Evolutionary conservation across 1,140 invertebrate species (phyloP).

Genomic region (Aphelenchoides fujianensis): DNA sequence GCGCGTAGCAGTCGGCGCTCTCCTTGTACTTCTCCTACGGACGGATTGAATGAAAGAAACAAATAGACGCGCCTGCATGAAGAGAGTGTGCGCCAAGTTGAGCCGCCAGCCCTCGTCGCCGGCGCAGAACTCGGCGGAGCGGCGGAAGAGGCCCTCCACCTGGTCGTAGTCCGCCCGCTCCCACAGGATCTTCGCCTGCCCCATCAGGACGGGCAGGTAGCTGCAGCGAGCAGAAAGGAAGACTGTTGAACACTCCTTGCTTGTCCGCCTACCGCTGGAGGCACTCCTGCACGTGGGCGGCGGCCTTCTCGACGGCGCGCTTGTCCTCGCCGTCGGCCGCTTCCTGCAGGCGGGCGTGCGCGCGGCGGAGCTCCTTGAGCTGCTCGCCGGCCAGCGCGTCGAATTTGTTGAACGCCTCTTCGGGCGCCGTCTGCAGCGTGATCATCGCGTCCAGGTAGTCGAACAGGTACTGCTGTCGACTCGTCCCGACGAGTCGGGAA

Average conservation of each 20-base stretch:
- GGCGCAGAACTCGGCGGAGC: conserved; percentile 95
- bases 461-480: conserved; percentile 70
- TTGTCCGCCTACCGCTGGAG: conserved; percentile 35
- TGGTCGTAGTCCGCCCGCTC: conserved; percentile 90
- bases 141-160: conserved; percentile 73
- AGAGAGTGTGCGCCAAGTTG: conserved; percentile 95
- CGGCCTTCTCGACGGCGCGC: conserved; percentile 37
- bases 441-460: conserved; percentile 83
- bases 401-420: conserved; percentile 93
- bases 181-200: conserved; percentile 98
- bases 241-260: background rate
- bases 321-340: conserved; percentile 33
- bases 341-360: conserved; percentile 79
- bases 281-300: conserved; percentile 36
- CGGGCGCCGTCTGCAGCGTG: conserved; percentile 91
- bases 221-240: conserved; percentile 63
- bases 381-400: conserved; percentile 88
- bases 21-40: conserved; percentile 86
- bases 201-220: conserved; percentile 91
- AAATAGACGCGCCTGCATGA: conserved; percentile 85
- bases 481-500: too few species aligned
- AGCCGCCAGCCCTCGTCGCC: conserved; percentile 94
- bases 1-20: conserved; percentile 94
- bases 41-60: conserved; percentile 10
- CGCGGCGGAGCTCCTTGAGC: conserved; percentile 84